These are phyloP conservation scores for Arrhamphus sclerolepis DNA, from an alignment of 2,797 vertebrate genomes.

Conservation along the genomic window DNA sequence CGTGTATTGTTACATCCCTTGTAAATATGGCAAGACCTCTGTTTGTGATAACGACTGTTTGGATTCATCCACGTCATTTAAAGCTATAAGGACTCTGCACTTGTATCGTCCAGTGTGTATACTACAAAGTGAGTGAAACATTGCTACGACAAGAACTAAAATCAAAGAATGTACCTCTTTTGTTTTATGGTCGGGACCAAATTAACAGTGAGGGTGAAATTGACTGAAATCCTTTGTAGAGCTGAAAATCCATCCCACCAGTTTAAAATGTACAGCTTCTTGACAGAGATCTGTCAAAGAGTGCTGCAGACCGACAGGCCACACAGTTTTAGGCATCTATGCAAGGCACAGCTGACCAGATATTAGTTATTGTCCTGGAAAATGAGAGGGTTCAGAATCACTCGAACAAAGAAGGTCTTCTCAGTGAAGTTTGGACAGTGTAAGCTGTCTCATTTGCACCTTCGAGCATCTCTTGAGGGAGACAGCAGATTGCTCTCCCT, in stretches of 20 bases:
- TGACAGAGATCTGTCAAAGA: not conserved
- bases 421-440: constrained; percentile 31
- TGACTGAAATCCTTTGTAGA: not conserved
- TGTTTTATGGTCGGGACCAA: not conserved
- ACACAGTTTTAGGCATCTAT: not conserved
- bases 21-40: too few species aligned
- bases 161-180: not conserved
- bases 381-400: constrained; percentile 39
- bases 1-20: too few species aligned
- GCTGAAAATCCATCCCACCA: not conserved
- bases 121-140: too few species aligned
- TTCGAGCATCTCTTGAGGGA: constrained; percentile 66
- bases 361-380: constrained; percentile 14
- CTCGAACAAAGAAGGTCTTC: constrained; percentile 40
- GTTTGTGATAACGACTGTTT: too few species aligned
- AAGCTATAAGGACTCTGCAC: too few species aligned
- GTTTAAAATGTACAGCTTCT: not conserved
- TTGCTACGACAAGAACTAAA: not conserved
- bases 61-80: too few species aligned
- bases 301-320: not conserved
- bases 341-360: constrained; percentile 2
- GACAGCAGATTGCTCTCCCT: constrained; percentile 76
- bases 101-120: too few species aligned
- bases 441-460: constrained; percentile 53
- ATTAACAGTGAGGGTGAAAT: not conserved